Evolutionary conservation across 2,797 vertebrate genomes (phyloP).

Genomic region (Distichodus sexfasciatus): DNA sequence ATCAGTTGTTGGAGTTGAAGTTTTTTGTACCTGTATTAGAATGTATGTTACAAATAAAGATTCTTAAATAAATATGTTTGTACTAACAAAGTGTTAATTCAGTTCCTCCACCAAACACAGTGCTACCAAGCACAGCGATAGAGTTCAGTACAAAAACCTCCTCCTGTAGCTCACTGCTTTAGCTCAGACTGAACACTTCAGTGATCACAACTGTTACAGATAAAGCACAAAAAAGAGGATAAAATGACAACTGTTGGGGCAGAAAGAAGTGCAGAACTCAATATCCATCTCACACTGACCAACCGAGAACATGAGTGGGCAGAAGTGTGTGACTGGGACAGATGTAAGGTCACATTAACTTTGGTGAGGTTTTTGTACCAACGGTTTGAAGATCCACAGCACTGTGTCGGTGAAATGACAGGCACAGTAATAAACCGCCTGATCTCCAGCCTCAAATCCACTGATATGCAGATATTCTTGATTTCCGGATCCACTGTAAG

Average conservation of each 20-base stretch:
- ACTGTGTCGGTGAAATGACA: slow-evolving; percentile 32
- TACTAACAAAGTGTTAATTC: slow-evolving; percentile 24
- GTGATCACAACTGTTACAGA: neutral
- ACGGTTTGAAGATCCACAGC: neutral
- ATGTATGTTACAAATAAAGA: too few relatives aligned
- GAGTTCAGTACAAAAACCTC: slow-evolving; percentile 49
- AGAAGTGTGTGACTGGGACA: neutral
- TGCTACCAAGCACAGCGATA: slow-evolving; percentile 38
- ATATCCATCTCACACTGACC: neutral
- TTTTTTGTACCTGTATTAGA: too few relatives aligned
- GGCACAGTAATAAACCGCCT: slow-evolving; percentile 41
- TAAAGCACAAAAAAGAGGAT: neutral
- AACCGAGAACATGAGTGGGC: neutral
- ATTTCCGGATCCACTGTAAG: slow-evolving; percentile 17
- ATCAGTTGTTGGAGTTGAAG: too few relatives aligned
- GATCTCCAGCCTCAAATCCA: slow-evolving; percentile 33
- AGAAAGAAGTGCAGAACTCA: neutral
- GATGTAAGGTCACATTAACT: neutral
- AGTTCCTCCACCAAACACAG: slow-evolving; percentile 39
- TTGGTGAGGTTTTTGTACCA: slow-evolving; percentile 45
- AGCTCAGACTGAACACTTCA: slow-evolving; percentile 15
- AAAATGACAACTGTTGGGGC: neutral
- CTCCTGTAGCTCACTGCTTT: neutral
- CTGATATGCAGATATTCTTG: slow-evolving; percentile 39
- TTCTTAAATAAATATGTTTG: neutral